These are phyloP conservation scores for Autographa pulchrina DNA, from an alignment of 2,888 invertebrate genomes.

Conservation along the genomic window DNA sequence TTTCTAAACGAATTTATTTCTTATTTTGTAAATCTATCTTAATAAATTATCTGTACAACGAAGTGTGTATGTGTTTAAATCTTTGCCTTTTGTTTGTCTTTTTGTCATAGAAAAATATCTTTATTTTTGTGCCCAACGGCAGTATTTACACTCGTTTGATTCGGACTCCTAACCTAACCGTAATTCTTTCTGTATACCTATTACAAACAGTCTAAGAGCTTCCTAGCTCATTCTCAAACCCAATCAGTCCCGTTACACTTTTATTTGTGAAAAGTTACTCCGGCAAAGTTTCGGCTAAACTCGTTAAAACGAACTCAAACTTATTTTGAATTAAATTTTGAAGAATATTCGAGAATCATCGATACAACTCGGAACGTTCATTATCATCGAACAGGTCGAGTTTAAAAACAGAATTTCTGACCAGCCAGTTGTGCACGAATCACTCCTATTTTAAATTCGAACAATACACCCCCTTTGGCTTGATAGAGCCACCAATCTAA, in stretches of 20 bases:
- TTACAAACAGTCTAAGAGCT: slow-evolving; percentile 47
- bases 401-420: slow-evolving; percentile 18
- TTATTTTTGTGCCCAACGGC: slow-evolving; percentile 18
- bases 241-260: slow-evolving; percentile 49
- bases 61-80: slow-evolving; percentile 7
- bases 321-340: slow-evolving; percentile 29
- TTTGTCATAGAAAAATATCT: slow-evolving; percentile 59
- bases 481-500: slow-evolving; percentile 5
- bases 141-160: slow-evolving; percentile 38
- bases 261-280: slow-evolving; percentile 38
- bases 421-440: not conserved
- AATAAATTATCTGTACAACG: slow-evolving; percentile 18
- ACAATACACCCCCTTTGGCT: slow-evolving; percentile 16
- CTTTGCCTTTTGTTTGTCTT: slow-evolving; percentile 33
- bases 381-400: slow-evolving; percentile 19
- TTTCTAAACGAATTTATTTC: slow-evolving; percentile 20
- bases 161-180: slow-evolving; percentile 25
- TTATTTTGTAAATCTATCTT: slow-evolving; percentile 18
- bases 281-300: slow-evolving; percentile 57
- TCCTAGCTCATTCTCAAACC: slow-evolving; percentile 36
- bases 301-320: slow-evolving; percentile 39
- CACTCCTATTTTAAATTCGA: slow-evolving; percentile 20
- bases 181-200: slow-evolving; percentile 34
- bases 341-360: slow-evolving; percentile 25
- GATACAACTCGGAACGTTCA: slow-evolving; percentile 25